A percentile compares a stretch with the other conserved stretches of the same genome.
Conservation (phyloP, 1,140 invertebrate species). For the Drosophila auraria region DNA sequence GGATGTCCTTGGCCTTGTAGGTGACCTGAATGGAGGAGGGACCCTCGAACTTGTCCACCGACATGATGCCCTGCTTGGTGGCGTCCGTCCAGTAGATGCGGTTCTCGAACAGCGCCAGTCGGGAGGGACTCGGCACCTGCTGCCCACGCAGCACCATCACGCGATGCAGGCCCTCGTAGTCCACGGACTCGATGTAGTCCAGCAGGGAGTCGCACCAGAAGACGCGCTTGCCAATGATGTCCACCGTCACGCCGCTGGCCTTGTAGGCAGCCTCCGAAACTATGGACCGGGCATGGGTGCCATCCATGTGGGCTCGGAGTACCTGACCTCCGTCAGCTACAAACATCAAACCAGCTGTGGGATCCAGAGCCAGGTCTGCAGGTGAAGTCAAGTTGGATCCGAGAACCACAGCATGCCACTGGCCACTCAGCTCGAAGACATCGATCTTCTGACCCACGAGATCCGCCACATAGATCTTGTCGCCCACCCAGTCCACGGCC, state of each 20-base stretch:
- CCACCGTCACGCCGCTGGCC: conserved; percentile 93
- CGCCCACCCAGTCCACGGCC: conserved; percentile 98
- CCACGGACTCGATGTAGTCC: conserved; percentile 98
- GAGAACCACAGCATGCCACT: conserved; percentile 94
- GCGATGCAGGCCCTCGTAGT: conserved; percentile 95
- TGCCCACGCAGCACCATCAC: conserved; percentile 92
- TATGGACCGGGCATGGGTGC: conserved; percentile 92
- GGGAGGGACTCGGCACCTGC: conserved; percentile 93
- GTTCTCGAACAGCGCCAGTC: conserved; percentile 95
- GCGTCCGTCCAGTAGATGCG: conserved; percentile 97
- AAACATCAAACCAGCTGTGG: conserved; percentile 96
- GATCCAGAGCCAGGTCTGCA: conserved; percentile 96
- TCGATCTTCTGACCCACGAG: conserved; percentile 96
- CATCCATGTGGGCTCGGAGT: conserved; percentile 96
- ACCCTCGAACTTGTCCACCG: conserved; percentile 95
- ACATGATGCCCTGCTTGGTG: conserved; percentile 97
- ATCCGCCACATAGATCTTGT: conserved; percentile 98
- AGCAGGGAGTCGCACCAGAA: conserved; percentile 98
- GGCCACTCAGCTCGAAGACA: conserved; percentile 94
- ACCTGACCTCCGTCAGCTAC: conserved; percentile 96
- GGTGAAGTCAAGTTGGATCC: conserved; percentile 96
- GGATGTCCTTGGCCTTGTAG: conserved; percentile 91
- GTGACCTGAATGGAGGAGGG: conserved; percentile 91
- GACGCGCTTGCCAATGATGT: conserved; percentile 94
- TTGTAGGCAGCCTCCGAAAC: conserved; percentile 96